Base-by-base conservation (phyloP, 2,113 vertebrate genomes). In the Stictonetta naevosa region DNA sequence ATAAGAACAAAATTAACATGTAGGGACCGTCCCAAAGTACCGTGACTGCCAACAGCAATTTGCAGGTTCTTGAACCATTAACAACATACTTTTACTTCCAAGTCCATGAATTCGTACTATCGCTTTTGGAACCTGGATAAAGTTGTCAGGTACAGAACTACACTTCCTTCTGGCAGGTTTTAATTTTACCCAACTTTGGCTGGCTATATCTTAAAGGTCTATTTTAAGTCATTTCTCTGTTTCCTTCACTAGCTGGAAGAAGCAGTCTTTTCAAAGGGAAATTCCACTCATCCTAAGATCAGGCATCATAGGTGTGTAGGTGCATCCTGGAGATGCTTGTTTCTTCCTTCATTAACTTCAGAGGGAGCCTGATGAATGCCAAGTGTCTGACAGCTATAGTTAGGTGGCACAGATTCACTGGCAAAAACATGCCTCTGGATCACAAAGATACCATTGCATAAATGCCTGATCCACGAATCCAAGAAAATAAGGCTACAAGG, bases 291-390 rank as follows among this genome's bases (percentile, higher is more conserved):
- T 76, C 26, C 13, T 44, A 33, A 55, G 9, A 36, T 40, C 19
- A 62, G 21, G 25, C 58, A 50, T 69, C 79, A 60, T n/a, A 83
- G 44, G 40, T 0, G 0, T 17, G 3, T 26, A 26, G 20, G 8
- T 81, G 33, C 31, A 18, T 46, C n/a, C 22, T 59, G 36, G 52
- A 88, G n/a, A n/a, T 67, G 38, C 31, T 25, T 55, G 8, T 62
- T 92, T 88, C 38, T 83, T 86, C 16, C 23, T 76, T 69, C 67
- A 18, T n/a, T 66, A 69, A n/a, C 13, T 67, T 46, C 40, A 5
- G 28, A 63, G 28, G 21, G 28, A 88, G n/a, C 14, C 60, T 66
- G n/a, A 58, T 40, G 56, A 46, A 88, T 66, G 31, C 31, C 75
- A 62, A 28, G 7, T 22, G 73, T 53, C 55, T 83, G 68, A 71